Percentiles rank a stretch among this genome's conserved stretches.
phyloP scores from a whole-genome alignment of 2,113 vertebrate species.

The Diphyllodes magnificus region DNA sequence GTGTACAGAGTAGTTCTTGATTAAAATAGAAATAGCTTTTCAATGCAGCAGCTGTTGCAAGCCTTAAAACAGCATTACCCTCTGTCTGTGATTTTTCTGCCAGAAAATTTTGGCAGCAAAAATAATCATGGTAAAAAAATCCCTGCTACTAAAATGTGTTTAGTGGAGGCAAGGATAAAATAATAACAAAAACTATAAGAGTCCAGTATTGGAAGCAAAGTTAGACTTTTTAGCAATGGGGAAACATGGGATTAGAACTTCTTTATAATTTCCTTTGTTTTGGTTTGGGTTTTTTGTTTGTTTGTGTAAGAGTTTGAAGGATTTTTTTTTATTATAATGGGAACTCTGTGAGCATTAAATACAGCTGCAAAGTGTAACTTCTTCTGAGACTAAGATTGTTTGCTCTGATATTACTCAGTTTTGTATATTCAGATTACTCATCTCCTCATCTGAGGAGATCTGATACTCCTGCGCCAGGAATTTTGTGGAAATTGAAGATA shows the following conservation, averaged over 20 bases:
- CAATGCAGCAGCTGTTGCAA: conserved; percentile 21
- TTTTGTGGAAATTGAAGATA: neutral
- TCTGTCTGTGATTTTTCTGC: conserved; percentile 32
- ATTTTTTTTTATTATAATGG: neutral
- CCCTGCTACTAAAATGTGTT: neutral
- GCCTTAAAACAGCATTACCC: conserved; percentile 23
- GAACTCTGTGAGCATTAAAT: neutral
- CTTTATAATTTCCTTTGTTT: neutral
- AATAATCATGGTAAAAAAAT: neutral
- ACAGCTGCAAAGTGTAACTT: neutral
- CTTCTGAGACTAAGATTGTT: neutral
- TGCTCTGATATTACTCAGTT: neutral
- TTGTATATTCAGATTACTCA: neutral
- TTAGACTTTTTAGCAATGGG: neutral
- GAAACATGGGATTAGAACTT: neutral
- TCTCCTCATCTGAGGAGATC: neutral
- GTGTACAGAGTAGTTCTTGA: neutral
- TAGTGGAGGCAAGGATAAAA: neutral
- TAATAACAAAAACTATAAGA: neutral
- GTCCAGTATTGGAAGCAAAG: neutral
- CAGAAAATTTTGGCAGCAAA: conserved; percentile 46
- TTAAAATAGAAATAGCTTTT: conserved; percentile 42
- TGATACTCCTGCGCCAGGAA: neutral
- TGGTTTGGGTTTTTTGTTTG: neutral
- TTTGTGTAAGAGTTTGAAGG: neutral